These are phyloP conservation scores for Pheosia tremula DNA, from an alignment of 2,888 invertebrate species.

Conservation along the genomic window DNA sequence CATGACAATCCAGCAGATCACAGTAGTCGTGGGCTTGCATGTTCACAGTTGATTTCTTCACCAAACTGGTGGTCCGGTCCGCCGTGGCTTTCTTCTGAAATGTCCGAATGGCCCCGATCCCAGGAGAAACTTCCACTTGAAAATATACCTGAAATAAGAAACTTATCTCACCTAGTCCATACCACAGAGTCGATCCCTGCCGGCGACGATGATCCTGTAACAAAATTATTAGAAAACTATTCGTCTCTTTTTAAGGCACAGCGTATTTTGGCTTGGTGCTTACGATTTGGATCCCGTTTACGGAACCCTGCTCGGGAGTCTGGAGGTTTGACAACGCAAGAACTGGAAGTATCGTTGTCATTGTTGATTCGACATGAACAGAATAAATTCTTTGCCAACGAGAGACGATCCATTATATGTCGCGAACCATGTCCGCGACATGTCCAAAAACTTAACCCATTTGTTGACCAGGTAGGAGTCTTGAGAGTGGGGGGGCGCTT, in stretches of 20 bases:
- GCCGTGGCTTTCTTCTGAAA: neutral
- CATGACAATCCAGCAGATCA: constrained; percentile 8
- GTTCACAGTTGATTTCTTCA: neutral
- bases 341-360: no score
- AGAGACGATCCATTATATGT: neutral
- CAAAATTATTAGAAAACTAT: neutral
- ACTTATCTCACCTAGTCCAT: no score
- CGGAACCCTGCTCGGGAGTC: no score
- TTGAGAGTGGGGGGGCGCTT: constrained; percentile 2
- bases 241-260: neutral
- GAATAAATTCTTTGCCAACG: neutral
- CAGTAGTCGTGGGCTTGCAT: constrained; percentile 1
- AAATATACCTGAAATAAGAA: no score
- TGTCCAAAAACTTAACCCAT: neutral
- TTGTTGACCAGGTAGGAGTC: neutral
- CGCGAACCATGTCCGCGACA: no score
- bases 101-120: neutral
- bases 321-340: no score
- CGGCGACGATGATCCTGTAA: neutral
- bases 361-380: neutral
- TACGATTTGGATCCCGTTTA: no score
- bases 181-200: neutral
- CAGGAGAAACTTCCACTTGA: no score
- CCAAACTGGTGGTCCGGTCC: constrained; percentile 5
- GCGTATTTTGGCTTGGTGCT: constrained; percentile 2